A percentile compares a stretch with the other conserved stretches of the same genome.
These are phyloP conservation scores for Hiodon alosoides DNA, from an alignment of 2,113 vertebrate genomes.

Conservation along the genomic window DNA sequence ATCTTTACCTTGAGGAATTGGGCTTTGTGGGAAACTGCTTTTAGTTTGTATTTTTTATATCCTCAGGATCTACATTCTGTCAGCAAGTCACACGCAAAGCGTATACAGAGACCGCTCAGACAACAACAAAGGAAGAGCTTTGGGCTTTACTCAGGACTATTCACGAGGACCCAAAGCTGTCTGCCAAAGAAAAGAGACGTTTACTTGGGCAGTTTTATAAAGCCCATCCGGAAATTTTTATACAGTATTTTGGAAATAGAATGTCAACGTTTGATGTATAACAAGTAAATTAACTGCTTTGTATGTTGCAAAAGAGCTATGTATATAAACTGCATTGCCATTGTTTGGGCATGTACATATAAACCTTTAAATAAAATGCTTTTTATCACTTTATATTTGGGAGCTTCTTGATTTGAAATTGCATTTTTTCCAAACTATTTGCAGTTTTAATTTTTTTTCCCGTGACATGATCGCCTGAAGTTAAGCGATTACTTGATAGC, in stretches of 20 bases:
- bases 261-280: slow-evolving; percentile 60
- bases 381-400: slow-evolving; percentile 5
- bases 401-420: neutral
- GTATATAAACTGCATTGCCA: neutral
- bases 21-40: neutral
- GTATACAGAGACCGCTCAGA: slow-evolving; percentile 64
- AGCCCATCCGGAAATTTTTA: slow-evolving; percentile 84
- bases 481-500: neutral
- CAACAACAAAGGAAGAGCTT: slow-evolving; percentile 80
- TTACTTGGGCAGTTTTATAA: slow-evolving; percentile 84
- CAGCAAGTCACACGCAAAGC: slow-evolving; percentile 64
- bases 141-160: slow-evolving; percentile 75
- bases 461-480: neutral
- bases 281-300: slow-evolving; percentile 28
- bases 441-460: too few relatives aligned
- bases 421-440: neutral
- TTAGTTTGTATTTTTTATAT: neutral
- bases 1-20: neutral
- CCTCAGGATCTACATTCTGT: slow-evolving; percentile 75
- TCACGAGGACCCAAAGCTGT: slow-evolving; percentile 78
- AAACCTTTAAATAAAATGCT: slow-evolving; percentile 40
- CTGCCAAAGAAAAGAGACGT: slow-evolving; percentile 80
- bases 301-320: slow-evolving; percentile 9
- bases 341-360: slow-evolving; percentile 4
- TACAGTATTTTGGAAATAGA: slow-evolving; percentile 87